A percentile compares a stretch with the other conserved stretches of the same genome.
Evolutionary conservation across 2,113 vertebrate species (phyloP).

Genomic region (Microcebus ravelobensis): DNA sequence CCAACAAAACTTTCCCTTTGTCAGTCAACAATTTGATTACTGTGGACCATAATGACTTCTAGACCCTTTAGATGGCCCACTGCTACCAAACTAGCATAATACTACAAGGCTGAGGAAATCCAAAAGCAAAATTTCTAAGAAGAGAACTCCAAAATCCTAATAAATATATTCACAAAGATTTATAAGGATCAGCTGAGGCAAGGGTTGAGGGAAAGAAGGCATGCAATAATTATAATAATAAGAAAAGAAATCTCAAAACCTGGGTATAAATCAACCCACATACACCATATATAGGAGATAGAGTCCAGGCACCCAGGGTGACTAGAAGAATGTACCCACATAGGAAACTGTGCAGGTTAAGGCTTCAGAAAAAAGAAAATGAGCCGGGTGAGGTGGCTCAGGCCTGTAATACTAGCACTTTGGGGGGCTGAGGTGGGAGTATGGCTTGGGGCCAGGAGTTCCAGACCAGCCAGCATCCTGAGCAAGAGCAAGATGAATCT

Average conservation of each 20-base stretch:
- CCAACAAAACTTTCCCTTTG: background rate
- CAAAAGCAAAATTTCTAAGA: background rate
- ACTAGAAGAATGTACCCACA: background rate
- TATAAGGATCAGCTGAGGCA: background rate
- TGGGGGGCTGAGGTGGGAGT: background rate
- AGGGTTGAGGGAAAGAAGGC: background rate
- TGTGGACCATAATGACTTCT: background rate
- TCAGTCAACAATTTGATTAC: background rate
- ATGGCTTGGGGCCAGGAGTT: background rate
- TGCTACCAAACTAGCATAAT: background rate
- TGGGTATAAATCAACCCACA: background rate
- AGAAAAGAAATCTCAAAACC: background rate
- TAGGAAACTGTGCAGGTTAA: background rate
- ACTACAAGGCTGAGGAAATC: background rate
- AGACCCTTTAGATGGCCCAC: background rate
- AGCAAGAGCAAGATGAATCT: no score
- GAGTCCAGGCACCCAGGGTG: background rate
- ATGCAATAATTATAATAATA: background rate
- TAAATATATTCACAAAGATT: background rate
- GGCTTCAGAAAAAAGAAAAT: background rate
- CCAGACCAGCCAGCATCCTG: background rate
- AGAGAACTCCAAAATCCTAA: conserved; percentile 14
- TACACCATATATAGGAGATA: background rate
- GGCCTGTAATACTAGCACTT: background rate
- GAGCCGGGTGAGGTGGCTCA: background rate